Evolutionary conservation across 2,888 invertebrate genomes (phyloP), one percentile per base, ranked within the genome.

Genomic region (Amblyteles armatorius): DNA sequence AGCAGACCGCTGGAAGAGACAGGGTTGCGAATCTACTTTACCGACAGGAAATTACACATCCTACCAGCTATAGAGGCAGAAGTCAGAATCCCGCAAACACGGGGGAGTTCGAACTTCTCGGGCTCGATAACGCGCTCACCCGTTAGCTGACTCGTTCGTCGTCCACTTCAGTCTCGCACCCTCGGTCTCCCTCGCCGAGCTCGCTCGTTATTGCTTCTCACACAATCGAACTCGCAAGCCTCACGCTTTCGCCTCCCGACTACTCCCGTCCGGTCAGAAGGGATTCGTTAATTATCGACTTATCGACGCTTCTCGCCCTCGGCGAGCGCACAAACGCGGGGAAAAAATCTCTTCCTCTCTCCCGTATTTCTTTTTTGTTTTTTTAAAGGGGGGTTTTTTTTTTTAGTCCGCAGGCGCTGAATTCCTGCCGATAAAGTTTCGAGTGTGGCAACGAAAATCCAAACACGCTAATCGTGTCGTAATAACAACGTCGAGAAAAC

Each of bases 1-100:
- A 68, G 60, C 71, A 44, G 74, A 81, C 52, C 26, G 67, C 68
- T 82, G 44, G 60, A 60, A 68, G 79, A 71, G 78, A 67, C 22
- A 69, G 44, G 77, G 55, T 48, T 63, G 72, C 84, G 83, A 89
- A 88, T 88, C 88, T 90, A 91, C 90, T 91, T 90, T 90, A 90
- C 89, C 90, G 89, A 85, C 92, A 93, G 93, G 93, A 93, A 93
- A 93, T 93, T 93, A 92, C 92, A 92, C 91, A 90, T 92, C 92
- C 92, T 92, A 90, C 91, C 73, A 67, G 40, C 57, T 81, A 60
- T 71, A 68, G 52, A 44, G 6, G 60, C 63, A 50, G 33, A 74
- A 74, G 48, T 57, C 57, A 60, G 48, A 60, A 74, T 63, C 74
- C 29, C 74, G 48, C 74, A 63, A 74, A 63, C 74, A 74, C 48